Conservation (phyloP, 2,113 vertebrate genomes). For the Nothocercus julius region DNA sequence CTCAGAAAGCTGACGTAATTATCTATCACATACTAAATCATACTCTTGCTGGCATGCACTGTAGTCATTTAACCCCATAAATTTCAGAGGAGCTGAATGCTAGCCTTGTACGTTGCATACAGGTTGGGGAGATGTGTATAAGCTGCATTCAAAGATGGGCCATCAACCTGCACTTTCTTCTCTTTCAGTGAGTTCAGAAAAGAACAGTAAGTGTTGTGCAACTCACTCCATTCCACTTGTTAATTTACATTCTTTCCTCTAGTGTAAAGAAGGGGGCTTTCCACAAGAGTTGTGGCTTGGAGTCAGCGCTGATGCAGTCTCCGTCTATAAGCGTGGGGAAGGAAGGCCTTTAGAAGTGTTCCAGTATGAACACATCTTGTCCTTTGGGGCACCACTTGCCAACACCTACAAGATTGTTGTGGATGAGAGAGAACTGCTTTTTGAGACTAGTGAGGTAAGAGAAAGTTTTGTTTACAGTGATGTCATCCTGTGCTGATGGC, state of each 20-base stretch:
- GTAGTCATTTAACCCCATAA: background rate
- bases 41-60: background rate
- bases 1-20: background rate
- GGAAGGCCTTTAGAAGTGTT: constrained; percentile 91
- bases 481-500: background rate
- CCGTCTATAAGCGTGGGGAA: constrained; percentile 94
- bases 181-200: background rate
- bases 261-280: constrained; percentile 91
- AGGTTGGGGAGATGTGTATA: background rate
- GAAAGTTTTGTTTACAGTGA: background rate
- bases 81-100: background rate
- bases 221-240: background rate
- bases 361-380: constrained; percentile 93
- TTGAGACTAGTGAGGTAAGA: constrained; percentile 92
- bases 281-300: constrained; percentile 93
- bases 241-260: background rate
- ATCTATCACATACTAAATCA: background rate
- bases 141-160: background rate
- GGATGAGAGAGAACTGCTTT: constrained; percentile 91
- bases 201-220: background rate
- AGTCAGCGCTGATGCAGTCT: constrained; percentile 90
- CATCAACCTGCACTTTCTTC: background rate
- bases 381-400: constrained; percentile 91
- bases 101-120: background rate
- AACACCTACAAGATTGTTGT: constrained; percentile 94